Evolutionary conservation across 2,797 vertebrate genomes (phyloP).

Genomic region (Halcyon smyrnensis): DNA sequence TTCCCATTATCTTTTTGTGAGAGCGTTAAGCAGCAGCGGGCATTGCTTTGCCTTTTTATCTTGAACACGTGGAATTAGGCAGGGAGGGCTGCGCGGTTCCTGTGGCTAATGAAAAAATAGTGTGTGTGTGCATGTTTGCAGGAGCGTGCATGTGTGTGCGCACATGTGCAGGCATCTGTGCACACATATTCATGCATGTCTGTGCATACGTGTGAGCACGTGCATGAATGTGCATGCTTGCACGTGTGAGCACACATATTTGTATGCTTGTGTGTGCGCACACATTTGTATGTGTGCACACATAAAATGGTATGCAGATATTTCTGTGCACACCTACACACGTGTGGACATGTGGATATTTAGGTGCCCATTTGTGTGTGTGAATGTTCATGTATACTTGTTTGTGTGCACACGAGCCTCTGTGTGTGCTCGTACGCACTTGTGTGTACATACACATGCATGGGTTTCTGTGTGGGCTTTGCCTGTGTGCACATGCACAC

Average conservation of each 20-base stretch:
- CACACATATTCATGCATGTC: rapidly evolving
- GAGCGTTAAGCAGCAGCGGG: slow-evolving; percentile 24
- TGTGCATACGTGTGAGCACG: rapidly evolving
- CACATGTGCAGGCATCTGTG: not conserved
- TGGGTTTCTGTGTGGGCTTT: rapidly evolving
- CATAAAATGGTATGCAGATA: no score
- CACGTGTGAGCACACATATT: rapidly evolving
- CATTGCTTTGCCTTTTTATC: slow-evolving; percentile 54
- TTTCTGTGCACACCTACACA: no score
- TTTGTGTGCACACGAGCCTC: not conserved
- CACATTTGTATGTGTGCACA: not conserved
- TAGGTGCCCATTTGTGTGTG: rapidly evolving
- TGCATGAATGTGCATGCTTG: not conserved
- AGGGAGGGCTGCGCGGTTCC: not conserved
- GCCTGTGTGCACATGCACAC: no score
- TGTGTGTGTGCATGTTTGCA: not conserved
- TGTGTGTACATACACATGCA: rapidly evolving
- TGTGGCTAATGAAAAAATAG: slow-evolving; percentile 2
- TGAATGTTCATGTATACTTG: rapidly evolving
- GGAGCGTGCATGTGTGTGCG: rapidly evolving
- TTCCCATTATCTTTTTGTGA: slow-evolving; percentile 71
- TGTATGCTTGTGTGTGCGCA: not conserved
- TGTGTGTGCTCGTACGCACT: not conserved
- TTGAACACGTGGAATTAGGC: slow-evolving; percentile 1
- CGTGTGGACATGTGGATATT: not conserved